Conservation (phyloP, 2,113 vertebrate species). For the Notiomystis cincta region DNA sequence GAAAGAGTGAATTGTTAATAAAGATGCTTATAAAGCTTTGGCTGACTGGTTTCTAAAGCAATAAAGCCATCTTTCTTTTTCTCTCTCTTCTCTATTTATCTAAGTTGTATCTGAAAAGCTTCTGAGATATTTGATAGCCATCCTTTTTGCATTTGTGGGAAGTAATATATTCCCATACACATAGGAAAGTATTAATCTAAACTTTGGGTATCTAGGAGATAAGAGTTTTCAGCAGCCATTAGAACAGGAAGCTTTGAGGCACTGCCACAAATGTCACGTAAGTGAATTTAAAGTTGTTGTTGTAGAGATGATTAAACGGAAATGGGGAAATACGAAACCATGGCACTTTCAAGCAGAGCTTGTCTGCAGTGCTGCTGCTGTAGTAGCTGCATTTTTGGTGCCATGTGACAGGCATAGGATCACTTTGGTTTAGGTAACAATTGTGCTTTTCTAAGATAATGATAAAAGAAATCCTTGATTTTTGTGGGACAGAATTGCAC, state of each 20-base stretch:
- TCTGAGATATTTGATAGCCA: background rate
- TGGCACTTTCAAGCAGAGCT: background rate
- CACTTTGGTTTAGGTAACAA: background rate
- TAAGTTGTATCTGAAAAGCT: background rate
- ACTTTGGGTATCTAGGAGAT: background rate
- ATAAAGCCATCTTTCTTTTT: background rate
- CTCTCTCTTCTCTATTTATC: background rate
- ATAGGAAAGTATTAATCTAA: background rate
- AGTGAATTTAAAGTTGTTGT: background rate
- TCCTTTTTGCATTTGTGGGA: background rate
- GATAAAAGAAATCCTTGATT: background rate
- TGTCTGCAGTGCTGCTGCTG: background rate
- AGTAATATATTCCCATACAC: background rate
- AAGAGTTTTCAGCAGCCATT: background rate
- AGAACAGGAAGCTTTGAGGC: background rate
- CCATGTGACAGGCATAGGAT: background rate
- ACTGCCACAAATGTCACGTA: background rate
- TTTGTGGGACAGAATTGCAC: background rate
- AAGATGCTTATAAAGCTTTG: background rate
- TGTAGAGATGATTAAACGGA: background rate
- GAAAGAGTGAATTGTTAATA: background rate
- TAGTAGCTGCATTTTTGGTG: background rate
- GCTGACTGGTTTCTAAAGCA: background rate
- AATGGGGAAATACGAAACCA: background rate
- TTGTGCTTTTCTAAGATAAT: background rate